Evolutionary conservation across 1,140 invertebrate genomes (phyloP).

Genomic region (Alviniconcha marisindica): DNA sequence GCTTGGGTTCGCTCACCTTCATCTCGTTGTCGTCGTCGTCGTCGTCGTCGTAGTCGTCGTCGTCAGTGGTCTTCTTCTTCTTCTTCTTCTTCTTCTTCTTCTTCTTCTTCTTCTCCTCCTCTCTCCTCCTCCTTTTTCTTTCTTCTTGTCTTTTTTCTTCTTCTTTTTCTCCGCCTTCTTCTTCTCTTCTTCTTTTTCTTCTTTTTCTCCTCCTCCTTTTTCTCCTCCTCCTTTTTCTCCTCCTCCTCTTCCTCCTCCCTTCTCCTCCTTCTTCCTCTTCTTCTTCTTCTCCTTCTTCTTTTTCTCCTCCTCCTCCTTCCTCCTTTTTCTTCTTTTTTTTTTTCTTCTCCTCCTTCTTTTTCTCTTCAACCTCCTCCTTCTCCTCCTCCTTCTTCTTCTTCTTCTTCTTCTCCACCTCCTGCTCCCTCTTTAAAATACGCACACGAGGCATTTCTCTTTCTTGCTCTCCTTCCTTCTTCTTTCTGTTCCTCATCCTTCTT

Average conservation of each 20-base stretch:
- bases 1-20: too few relatives aligned
- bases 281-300: background rate
- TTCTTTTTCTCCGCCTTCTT: background rate
- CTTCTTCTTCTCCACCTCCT: background rate
- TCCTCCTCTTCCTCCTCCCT: background rate
- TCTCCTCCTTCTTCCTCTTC: background rate
- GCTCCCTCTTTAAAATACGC: background rate
- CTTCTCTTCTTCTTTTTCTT: background rate
- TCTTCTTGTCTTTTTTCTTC: background rate
- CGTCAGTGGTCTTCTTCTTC: background rate
- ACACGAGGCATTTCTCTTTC: background rate
- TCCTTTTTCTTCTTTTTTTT: background rate
- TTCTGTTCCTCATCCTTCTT: background rate
- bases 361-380: background rate
- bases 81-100: background rate
- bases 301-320: background rate
- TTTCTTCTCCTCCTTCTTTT: background rate
- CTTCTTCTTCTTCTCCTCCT: background rate
- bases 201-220: background rate
- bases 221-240: background rate
- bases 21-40: too few relatives aligned
- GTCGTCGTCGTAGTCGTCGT: too few relatives aligned
- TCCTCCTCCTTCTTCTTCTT: background rate
- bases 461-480: background rate
- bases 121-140: background rate